Conservation (phyloP, 1,140 invertebrate genomes). For the Trissolcus basalis region DNA sequence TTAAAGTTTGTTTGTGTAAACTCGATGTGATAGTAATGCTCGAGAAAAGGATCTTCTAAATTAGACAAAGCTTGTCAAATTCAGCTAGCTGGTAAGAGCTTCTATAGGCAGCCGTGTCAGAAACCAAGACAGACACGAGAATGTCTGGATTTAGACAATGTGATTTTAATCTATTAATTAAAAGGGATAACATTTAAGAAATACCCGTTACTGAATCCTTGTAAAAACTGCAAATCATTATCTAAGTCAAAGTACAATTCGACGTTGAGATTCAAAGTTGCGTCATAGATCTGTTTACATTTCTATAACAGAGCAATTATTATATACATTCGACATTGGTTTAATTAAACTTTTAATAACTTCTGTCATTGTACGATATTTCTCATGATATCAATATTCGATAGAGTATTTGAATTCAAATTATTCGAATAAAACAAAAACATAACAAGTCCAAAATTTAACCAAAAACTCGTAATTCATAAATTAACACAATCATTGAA, state of each 20-base stretch:
- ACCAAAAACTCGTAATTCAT: too few species aligned
- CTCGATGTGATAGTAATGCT: constrained; percentile 17
- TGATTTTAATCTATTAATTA: constrained; percentile 41
- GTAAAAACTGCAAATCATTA: background rate
- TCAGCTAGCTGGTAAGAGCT: constrained; percentile 7
- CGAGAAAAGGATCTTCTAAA: constrained; percentile 25
- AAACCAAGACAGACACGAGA: constrained; percentile 9
- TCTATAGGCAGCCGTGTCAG: constrained; percentile 4
- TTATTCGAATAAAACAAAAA: background rate
- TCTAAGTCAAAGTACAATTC: too few species aligned
- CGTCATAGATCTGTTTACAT: too few species aligned
- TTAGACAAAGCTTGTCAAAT: constrained; percentile 41
- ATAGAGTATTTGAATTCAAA: background rate
- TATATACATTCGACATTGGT: too few species aligned
- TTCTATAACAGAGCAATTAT: too few species aligned
- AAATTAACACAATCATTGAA: too few species aligned
- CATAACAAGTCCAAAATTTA: too few species aligned
- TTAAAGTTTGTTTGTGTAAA: constrained; percentile 27
- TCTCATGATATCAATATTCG: too few species aligned
- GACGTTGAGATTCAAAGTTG: too few species aligned
- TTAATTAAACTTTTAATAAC: too few species aligned
- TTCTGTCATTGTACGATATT: too few species aligned
- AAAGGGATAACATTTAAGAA: constrained; percentile 29
- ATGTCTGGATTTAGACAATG: constrained; percentile 25
- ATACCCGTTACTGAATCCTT: too few species aligned